Evolutionary conservation across 2,888 invertebrate species (phyloP).

Genomic region (Sarcophaga caerulescens): DNA sequence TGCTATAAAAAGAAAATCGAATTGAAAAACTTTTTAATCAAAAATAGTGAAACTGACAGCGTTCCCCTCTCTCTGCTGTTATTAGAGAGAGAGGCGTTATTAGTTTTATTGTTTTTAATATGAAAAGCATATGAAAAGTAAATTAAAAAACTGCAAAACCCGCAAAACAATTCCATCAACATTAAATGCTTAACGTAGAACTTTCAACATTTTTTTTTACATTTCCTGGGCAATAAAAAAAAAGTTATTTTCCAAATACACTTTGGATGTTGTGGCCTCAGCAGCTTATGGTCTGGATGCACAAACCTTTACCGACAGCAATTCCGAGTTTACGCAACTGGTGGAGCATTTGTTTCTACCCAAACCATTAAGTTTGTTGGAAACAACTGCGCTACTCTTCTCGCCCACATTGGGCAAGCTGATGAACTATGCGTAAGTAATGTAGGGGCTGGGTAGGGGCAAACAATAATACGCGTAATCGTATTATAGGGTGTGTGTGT

Average conservation of each 20-base stretch:
- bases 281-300: constrained; percentile 74
- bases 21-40: too few relatives aligned
- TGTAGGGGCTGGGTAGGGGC: accelerated
- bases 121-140: not conserved
- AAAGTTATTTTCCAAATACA: constrained; percentile 74
- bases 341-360: constrained; percentile 73
- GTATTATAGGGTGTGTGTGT: not conserved
- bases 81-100: too few relatives aligned
- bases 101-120: not conserved
- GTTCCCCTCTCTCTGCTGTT: too few relatives aligned
- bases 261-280: constrained; percentile 76
- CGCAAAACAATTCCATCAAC: too few relatives aligned
- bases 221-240: not conserved
- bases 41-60: too few relatives aligned
- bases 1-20: too few relatives aligned
- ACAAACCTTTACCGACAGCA: constrained; percentile 69
- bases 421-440: constrained; percentile 71
- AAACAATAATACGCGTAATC: not conserved
- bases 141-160: too few relatives aligned
- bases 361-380: constrained; percentile 70
- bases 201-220: not conserved
- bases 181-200: too few relatives aligned
- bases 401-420: constrained; percentile 72
- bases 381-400: constrained; percentile 74
- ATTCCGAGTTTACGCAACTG: constrained; percentile 71